phyloP scores from a whole-genome alignment of 2,113 vertebrate genomes.

The Cacatua alba region DNA sequence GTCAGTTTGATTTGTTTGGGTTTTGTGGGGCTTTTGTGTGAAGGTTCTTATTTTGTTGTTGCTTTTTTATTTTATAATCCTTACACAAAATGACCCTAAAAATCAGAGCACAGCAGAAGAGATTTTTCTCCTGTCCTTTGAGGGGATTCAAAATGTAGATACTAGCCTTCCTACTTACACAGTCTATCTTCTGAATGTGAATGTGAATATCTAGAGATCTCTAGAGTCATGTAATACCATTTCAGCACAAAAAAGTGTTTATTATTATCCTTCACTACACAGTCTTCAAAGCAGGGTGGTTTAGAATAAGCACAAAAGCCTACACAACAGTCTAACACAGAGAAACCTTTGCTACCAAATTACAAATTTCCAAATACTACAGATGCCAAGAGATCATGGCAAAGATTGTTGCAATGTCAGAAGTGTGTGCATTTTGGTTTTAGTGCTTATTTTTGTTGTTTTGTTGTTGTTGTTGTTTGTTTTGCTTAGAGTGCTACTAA shows the following conservation, averaged over 20 bases:
- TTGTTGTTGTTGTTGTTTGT: neutral
- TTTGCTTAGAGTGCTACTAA: neutral
- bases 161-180: neutral
- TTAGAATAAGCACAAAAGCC: neutral
- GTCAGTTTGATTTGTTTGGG: constrained; percentile 12
- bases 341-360: neutral
- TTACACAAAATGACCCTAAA: neutral
- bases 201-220: neutral
- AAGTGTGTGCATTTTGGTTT: neutral
- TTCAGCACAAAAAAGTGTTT: neutral
- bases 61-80: neutral
- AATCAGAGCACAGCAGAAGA: neutral
- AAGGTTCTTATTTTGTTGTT: neutral
- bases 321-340: neutral
- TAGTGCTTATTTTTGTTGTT: neutral
- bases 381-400: neutral
- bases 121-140: neutral
- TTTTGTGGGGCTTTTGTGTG: neutral
- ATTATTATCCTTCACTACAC: neutral
- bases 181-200: neutral
- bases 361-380: neutral
- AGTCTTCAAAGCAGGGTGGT: neutral
- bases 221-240: neutral
- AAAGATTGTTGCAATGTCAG: neutral
- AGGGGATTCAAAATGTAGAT: neutral